Percentiles rank a stretch among this genome's conserved stretches.
Conservation (phyloP, 2,113 vertebrate genomes). For the Trichomycterus rosablanca region DNA sequence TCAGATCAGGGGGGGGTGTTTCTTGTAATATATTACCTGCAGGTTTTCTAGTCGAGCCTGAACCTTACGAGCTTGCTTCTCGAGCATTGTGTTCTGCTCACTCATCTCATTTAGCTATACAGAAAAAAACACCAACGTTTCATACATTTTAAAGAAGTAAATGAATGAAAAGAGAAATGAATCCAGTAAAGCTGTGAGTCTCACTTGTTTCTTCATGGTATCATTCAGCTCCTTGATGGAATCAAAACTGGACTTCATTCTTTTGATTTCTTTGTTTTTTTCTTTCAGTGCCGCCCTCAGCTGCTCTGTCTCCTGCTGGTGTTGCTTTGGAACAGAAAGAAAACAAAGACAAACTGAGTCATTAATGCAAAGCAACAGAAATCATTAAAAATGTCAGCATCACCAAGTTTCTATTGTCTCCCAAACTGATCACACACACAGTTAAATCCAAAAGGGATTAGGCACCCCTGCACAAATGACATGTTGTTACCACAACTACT, state of each 20-base stretch:
- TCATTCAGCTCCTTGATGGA: constrained; percentile 81
- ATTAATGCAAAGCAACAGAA: no score
- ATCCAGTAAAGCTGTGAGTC: neutral
- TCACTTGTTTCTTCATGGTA: constrained; percentile 80
- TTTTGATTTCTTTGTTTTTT: constrained; percentile 78
- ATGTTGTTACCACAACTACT: no score
- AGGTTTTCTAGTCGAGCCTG: constrained; percentile 86
- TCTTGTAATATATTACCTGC: no score
- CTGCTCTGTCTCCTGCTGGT: constrained; percentile 67
- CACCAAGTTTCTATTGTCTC: no score
- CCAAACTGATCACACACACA: no score
- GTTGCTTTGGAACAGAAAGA: constrained; percentile 65
- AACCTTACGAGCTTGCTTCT: constrained; percentile 72
- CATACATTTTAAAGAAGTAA: no score
- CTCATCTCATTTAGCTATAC: constrained; percentile 72
- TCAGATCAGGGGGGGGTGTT: no score
- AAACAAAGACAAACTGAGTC: no score
- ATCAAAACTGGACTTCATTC: constrained; percentile 80
- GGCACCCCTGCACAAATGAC: no score
- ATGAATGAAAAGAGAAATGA: no score
- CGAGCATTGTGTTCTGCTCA: constrained; percentile 77
- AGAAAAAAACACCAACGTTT: neutral
- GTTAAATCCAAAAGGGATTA: no score
- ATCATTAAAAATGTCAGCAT: no score
- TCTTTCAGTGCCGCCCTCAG: constrained; percentile 72